Base-by-base conservation (phyloP, 2,113 vertebrate genomes). In the Gobiocypris rarus region DNA sequence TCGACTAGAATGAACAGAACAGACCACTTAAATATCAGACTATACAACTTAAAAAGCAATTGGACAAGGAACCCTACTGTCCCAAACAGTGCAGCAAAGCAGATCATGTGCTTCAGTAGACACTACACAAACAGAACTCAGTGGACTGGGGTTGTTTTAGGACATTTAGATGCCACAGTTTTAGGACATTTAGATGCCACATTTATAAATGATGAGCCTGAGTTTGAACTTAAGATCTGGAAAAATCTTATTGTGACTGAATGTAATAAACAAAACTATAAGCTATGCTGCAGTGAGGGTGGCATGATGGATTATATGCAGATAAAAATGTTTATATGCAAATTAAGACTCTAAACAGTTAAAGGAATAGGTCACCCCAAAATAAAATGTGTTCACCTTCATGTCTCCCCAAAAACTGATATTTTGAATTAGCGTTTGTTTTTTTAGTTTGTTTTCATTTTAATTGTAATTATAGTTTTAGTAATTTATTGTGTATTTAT, bases 101-200 rank as follows among this genome's bases (percentile, higher is more conserved):
- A 59, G 75, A 78, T 78, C 31, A 78, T 43, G 50, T 54, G 75
- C 75, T 61, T 78, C 54, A 79, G 38, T 19, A 63, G 9, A 79
- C 38, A 54, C 34, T 54, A 11, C 48, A 45, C 22, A 71, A 22
- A 3, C n/a, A n/a, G 41, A n/a, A 26, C 22, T 61, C 34, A 63
- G 19, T 45, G 58, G 13, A 28, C 34, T 26, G 34, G 58, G 14
- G n/a, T 11, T 45, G 56, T 63, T 79, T 63, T 3, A 79, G 56
- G 58, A 38, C 54, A 61, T 54, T 28, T 75, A 31, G 10, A 5
- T 75, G 14, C 15, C 45, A 31, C 45, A 52, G 56, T 63, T 79
- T 63, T 3, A 79, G 56, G 58, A 38, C 54, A 61, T 54, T 28
- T 75, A 31, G 10, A 5, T 75, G 14, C 15, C 45, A 31, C 45